phyloP scores from a whole-genome alignment of 1,140 invertebrate genomes.

The Sminthurides bifidus region DNA sequence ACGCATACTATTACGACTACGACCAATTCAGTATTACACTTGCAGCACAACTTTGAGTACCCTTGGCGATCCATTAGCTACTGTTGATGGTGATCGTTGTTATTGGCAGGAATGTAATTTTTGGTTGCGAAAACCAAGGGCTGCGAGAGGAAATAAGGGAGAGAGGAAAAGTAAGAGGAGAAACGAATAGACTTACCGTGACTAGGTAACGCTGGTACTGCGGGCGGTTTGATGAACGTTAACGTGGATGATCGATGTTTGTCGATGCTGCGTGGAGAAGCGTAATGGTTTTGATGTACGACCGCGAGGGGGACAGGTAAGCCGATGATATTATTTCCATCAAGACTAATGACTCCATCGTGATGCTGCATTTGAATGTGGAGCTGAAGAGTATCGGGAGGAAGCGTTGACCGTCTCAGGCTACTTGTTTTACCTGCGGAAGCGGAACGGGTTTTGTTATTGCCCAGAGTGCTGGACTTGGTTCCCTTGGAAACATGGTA shows the following conservation, averaged over 20 bases:
- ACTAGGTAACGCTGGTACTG: slow-evolving; percentile 2
- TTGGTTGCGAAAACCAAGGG: too few species aligned
- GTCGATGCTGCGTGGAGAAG: slow-evolving; percentile 11
- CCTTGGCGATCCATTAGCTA: too few species aligned
- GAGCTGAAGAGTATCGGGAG: slow-evolving; percentile 12
- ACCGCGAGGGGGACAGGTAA: slow-evolving; percentile 5
- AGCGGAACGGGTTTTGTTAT: not conserved
- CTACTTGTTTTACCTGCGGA: not conserved
- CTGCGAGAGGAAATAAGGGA: too few species aligned
- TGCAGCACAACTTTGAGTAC: too few species aligned
- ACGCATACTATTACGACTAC: too few species aligned
- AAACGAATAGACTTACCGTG: slow-evolving; percentile 10
- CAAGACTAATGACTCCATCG: not conserved
- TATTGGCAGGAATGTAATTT: too few species aligned
- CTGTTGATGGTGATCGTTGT: too few species aligned
- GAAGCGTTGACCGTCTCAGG: slow-evolving; percentile 14
- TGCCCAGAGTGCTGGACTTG: not conserved
- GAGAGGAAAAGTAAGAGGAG: too few species aligned
- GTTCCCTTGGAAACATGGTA: too few species aligned
- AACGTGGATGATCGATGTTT: slow-evolving; percentile 5
- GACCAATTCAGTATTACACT: too few species aligned
- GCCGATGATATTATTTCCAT: slow-evolving; percentile 7
- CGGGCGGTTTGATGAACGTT: slow-evolving; percentile 2
- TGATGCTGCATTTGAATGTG: not conserved
- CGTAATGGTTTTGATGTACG: slow-evolving; percentile 6